phyloP scores from a whole-genome alignment of 1,140 invertebrate species.

The Brachionus rotundiformis region DNA sequence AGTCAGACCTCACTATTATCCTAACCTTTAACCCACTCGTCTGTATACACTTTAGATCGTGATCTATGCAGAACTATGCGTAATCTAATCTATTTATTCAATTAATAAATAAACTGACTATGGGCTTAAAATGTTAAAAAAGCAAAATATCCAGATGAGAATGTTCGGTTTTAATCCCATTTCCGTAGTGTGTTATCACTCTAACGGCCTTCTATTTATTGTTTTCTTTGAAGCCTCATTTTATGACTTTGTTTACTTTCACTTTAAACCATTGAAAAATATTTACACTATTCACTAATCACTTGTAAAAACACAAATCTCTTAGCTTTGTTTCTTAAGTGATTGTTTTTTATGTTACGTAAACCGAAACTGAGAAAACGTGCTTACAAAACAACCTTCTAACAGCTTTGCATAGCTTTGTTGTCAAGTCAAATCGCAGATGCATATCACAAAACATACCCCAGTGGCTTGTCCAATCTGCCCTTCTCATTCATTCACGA shows the following conservation, averaged over 20 bases:
- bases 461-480: neutral
- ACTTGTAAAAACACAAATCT: neutral
- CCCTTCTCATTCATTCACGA: neutral
- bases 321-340: neutral
- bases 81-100: slow-evolving; percentile 3
- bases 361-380: slow-evolving; percentile 8
- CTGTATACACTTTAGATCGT: neutral
- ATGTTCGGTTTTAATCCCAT: neutral
- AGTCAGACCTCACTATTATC: neutral
- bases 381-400: neutral
- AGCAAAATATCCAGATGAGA: neutral
- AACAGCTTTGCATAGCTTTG: neutral
- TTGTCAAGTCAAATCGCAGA: neutral
- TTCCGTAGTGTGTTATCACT: neutral
- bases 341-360: neutral
- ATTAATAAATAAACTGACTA: neutral
- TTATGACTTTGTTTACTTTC: slow-evolving; percentile 6
- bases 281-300: slow-evolving; percentile 14
- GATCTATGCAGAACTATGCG: neutral
- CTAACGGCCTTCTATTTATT: neutral
- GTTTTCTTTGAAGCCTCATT: neutral
- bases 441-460: too few species aligned
- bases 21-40: neutral
- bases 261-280: slow-evolving; percentile 16
- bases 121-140: neutral